phyloP scores from a whole-genome alignment of 2,797 vertebrate genomes.

The Acanthiza pusilla region DNA sequence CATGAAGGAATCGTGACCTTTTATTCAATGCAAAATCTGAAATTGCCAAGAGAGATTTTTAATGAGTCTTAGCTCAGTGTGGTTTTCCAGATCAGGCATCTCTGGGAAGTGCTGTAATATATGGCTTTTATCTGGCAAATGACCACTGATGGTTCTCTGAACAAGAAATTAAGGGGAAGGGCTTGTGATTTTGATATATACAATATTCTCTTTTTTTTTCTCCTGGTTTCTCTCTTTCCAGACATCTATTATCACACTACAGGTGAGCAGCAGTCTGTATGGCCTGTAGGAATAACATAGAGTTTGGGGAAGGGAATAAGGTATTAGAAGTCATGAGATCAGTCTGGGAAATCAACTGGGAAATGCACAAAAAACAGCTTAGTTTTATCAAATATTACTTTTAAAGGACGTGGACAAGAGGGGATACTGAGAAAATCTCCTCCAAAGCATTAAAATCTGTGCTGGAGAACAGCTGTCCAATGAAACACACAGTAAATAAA shows the following conservation, averaged over 20 bases:
- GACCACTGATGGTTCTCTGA: neutral
- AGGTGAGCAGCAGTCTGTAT: neutral
- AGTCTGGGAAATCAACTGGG: neutral
- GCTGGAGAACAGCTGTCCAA: neutral
- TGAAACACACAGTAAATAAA: neutral
- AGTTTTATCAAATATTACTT: neutral
- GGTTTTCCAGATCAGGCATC: neutral
- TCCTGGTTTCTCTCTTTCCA: neutral
- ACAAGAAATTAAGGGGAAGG: neutral
- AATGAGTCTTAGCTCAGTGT: neutral
- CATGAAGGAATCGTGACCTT: neutral
- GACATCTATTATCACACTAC: neutral
- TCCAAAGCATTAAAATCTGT: neutral
- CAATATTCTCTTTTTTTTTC: neutral
- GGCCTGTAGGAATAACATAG: neutral
- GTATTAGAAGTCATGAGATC: neutral
- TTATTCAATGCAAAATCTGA: neutral
- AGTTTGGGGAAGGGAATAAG: neutral
- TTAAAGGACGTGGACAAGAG: neutral
- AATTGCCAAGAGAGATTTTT: neutral
- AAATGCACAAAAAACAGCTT: neutral
- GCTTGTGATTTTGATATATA: neutral
- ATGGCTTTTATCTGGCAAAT: neutral
- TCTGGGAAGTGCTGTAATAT: neutral
- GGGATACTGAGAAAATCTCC: neutral